phyloP scores from a whole-genome alignment of 2,797 vertebrate genomes.

The Tapera naevia region DNA sequence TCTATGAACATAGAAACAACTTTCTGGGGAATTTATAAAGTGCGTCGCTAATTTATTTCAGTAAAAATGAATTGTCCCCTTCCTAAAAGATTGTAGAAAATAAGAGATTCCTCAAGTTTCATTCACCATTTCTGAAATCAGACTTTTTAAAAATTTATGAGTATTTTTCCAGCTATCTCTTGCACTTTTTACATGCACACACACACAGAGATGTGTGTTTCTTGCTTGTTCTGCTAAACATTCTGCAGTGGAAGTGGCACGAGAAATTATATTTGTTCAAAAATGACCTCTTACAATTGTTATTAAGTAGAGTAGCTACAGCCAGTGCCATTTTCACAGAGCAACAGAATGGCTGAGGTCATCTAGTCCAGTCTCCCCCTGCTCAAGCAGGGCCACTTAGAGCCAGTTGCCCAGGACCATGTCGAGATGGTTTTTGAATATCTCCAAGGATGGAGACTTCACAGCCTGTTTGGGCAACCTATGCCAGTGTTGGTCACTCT shows the following conservation, averaged over 20 bases:
- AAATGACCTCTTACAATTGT: not conserved
- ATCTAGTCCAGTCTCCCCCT: not conserved
- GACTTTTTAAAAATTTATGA: not conserved
- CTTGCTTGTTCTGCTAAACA: not conserved
- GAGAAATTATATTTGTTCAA: not conserved
- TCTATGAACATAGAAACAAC: not conserved
- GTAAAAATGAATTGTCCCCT: not conserved
- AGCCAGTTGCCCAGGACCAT: not conserved
- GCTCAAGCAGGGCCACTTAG: not conserved
- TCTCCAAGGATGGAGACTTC: no score
- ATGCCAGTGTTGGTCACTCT: not conserved
- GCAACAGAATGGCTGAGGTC: not conserved
- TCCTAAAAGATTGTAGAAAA: not conserved
- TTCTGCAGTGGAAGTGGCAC: not conserved
- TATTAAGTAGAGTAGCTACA: not conserved
- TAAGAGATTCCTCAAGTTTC: not conserved
- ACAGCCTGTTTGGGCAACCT: not conserved
- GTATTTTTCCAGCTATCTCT: not conserved
- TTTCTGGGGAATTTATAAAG: not conserved
- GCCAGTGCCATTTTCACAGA: not conserved
- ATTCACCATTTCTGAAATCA: not conserved
- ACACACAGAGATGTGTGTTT: not conserved
- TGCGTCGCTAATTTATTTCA: not conserved
- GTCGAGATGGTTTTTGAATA: no score
- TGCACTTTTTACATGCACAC: fast-evolving